Evolutionary conservation across 2,113 vertebrate species (phyloP).

Genomic region (Colaptes auratus): DNA sequence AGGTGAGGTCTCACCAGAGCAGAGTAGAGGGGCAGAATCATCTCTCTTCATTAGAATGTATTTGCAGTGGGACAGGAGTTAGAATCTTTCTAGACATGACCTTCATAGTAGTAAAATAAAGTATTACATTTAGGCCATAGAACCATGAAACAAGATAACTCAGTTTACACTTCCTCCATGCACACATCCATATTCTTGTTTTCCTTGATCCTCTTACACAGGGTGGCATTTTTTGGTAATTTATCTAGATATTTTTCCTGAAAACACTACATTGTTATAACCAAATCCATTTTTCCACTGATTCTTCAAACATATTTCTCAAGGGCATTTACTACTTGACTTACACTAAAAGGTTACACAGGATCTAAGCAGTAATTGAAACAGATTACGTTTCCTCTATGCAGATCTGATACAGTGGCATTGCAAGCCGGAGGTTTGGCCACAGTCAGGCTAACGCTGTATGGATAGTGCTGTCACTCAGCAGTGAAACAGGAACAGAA

Average conservation of each 20-base stretch:
- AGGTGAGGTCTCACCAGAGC: too few relatives aligned
- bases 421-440: background rate
- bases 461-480: background rate
- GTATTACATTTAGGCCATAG: background rate
- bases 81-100: background rate
- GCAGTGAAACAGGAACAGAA: background rate
- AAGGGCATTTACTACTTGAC: background rate
- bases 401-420: background rate
- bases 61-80: background rate
- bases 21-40: too few relatives aligned
- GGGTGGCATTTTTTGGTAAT: background rate
- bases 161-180: background rate
- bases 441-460: background rate
- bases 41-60: background rate
- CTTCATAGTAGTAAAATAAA: background rate
- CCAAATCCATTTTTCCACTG: constrained; percentile 42
- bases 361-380: background rate
- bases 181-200: background rate
- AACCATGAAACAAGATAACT: constrained; percentile 24
- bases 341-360: background rate
- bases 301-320: constrained; percentile 27
- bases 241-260: constrained; percentile 11
- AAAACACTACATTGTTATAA: constrained; percentile 9
- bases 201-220: constrained; percentile 32
- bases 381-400: background rate